Percentiles rank a stretch among this genome's conserved stretches.
phyloP scores from a whole-genome alignment of 2,113 vertebrate species.

The Hemiscyllium ocellatum region DNA sequence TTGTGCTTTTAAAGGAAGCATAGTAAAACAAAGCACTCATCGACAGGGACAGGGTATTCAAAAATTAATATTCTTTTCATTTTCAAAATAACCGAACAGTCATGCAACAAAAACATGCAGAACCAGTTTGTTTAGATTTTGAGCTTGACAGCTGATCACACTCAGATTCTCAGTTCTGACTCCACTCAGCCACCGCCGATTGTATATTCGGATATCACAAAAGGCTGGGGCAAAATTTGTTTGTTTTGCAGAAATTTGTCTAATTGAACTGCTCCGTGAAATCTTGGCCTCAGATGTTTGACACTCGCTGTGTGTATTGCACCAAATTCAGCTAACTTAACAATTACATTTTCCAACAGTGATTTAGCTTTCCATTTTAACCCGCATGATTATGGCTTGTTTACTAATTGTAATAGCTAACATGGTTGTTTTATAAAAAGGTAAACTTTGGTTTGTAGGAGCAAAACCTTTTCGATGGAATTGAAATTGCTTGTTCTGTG shows the following conservation, averaged over 20 bases:
- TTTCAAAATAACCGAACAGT: too few relatives aligned
- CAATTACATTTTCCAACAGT: not conserved
- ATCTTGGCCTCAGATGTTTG: not conserved
- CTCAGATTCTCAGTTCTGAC: constrained; percentile 45
- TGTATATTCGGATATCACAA: too few relatives aligned
- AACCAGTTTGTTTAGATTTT: constrained; percentile 44
- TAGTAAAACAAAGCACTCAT: not conserved
- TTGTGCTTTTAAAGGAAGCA: not conserved
- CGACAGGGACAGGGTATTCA: not conserved
- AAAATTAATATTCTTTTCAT: not conserved
- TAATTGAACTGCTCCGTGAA: not conserved
- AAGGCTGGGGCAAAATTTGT: constrained; percentile 41
- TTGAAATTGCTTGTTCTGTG: not conserved
- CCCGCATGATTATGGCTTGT: not conserved
- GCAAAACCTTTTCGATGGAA: not conserved
- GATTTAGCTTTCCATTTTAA: not conserved
- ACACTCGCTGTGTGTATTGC: not conserved
- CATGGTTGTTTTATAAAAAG: not conserved
- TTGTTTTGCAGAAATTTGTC: not conserved
- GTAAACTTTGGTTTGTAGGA: not conserved
- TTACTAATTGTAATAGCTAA: not conserved
- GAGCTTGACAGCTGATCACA: constrained; percentile 45
- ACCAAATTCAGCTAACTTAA: not conserved
- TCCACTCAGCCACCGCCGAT: constrained; percentile 56
- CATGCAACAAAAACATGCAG: too few relatives aligned